Evolutionary conservation across 2,888 invertebrate species (phyloP).

Genomic region (Iphiclides podalirius): DNA sequence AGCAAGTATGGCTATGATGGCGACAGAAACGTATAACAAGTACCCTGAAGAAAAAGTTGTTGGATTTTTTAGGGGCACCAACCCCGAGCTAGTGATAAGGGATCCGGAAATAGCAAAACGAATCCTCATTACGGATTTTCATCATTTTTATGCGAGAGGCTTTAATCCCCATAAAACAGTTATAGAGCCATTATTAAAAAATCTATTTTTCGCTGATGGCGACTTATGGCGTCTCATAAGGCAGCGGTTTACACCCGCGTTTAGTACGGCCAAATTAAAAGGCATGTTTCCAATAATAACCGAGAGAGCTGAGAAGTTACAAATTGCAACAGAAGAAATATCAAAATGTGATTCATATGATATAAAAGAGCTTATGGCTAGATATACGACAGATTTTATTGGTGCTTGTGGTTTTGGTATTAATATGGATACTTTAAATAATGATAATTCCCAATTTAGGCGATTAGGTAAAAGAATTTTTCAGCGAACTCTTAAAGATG

Average conservation of each 20-base stretch:
- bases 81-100: constrained; percentile 58
- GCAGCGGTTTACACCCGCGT: constrained; percentile 62
- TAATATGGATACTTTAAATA: constrained; percentile 55
- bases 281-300: constrained; percentile 68
- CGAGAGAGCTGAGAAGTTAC: constrained; percentile 58
- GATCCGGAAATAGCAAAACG: constrained; percentile 63
- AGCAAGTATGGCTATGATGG: constrained; percentile 58
- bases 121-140: constrained; percentile 59
- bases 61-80: constrained; percentile 53
- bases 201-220: constrained; percentile 65
- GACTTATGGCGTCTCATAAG: constrained; percentile 67
- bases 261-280: constrained; percentile 63
- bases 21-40: constrained; percentile 52
- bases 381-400: constrained; percentile 55
- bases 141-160: constrained; percentile 57
- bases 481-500: constrained; percentile 49
- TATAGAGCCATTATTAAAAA: constrained; percentile 59
- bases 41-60: constrained; percentile 63
- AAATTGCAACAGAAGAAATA: constrained; percentile 50
- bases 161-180: constrained; percentile 50
- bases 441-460: constrained; percentile 62
- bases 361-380: constrained; percentile 59
- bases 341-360: constrained; percentile 50
- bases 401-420: constrained; percentile 59
- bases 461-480: constrained; percentile 52